phyloP scores from a whole-genome alignment of 2,797 vertebrate species.

The Pelobates cultripes region DNA sequence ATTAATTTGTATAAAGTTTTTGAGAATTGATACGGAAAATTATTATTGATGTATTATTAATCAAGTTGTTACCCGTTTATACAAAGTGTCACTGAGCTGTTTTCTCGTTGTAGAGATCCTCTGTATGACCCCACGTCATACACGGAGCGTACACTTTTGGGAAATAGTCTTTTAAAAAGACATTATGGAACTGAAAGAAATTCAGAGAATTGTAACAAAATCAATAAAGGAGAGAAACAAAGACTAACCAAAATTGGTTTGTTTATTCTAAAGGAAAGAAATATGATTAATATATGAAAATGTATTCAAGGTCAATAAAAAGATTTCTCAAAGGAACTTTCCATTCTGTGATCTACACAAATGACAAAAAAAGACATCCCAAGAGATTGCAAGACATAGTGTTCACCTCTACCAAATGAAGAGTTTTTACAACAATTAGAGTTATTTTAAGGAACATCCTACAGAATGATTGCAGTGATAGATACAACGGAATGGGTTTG shows the following conservation, averaged over 20 bases:
- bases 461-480: background rate
- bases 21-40: no score
- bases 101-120: no score
- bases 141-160: background rate
- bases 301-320: background rate
- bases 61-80: no score
- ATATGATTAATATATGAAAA: background rate
- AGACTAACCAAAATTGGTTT: background rate
- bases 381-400: background rate
- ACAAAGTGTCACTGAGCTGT: no score
- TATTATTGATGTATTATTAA: no score
- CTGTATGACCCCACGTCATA: background rate
- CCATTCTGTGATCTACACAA: background rate
- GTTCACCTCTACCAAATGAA: background rate
- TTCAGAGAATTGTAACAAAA: background rate
- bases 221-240: background rate
- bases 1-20: no score
- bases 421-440: background rate
- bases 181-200: background rate
- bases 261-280: background rate
- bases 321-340: constrained; percentile 3
- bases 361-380: background rate
- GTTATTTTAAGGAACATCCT: no score
- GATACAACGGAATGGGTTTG: background rate
- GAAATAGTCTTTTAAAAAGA: constrained; percentile 4